Conservation (phyloP, 2,797 vertebrate genomes). For the Tachyglossus aculeatus region DNA sequence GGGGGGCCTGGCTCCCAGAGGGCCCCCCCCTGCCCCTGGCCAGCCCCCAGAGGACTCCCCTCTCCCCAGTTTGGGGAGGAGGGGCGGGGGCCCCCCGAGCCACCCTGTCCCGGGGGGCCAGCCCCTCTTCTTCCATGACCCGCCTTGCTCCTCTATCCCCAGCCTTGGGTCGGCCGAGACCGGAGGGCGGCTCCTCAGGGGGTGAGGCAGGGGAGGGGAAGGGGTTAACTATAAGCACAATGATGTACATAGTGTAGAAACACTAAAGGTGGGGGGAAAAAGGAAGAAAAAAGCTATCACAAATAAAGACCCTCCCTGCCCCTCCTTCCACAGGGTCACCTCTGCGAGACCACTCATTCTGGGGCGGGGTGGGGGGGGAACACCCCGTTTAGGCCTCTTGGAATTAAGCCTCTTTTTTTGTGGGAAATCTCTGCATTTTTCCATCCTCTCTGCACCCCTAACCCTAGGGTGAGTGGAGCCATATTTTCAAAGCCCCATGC, state of each 20-base stretch:
- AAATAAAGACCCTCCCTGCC: slow-evolving; percentile 32
- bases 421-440: too few species aligned
- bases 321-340: background rate
- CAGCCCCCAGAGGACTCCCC: background rate
- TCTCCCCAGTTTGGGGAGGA: too few species aligned
- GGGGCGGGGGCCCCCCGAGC: too few species aligned
- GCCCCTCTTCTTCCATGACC: background rate
- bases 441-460: too few species aligned
- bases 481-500: slow-evolving; percentile 47
- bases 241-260: slow-evolving; percentile 67
- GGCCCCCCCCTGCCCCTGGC: background rate
- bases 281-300: slow-evolving; percentile 29
- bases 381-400: too few species aligned
- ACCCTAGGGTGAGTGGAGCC: slow-evolving; percentile 41
- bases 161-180: slow-evolving; percentile 1
- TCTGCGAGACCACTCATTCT: too few species aligned
- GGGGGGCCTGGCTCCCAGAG: background rate
- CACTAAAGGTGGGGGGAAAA: slow-evolving; percentile 35
- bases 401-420: too few species aligned
- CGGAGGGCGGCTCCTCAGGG: background rate
- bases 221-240: slow-evolving; percentile 62
- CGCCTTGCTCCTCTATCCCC: slow-evolving; percentile 32
- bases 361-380: background rate
- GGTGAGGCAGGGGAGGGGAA: background rate
- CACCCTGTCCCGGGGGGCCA: background rate